These are phyloP conservation scores for Neolamprologus hecqui DNA, from an alignment of 2,113 vertebrate genomes.

Conservation along the genomic window DNA sequence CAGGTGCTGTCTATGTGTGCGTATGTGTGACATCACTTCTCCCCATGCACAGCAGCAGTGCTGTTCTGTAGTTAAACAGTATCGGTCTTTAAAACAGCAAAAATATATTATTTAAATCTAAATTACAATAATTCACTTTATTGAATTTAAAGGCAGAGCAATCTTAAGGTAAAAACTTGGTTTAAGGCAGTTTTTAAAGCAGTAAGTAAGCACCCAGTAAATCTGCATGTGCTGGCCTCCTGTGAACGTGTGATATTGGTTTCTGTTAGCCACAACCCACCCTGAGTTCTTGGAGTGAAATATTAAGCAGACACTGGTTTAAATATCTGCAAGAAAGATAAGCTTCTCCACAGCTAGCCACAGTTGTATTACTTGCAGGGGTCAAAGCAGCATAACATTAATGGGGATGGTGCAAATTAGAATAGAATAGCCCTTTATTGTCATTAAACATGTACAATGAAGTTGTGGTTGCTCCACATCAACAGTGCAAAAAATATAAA, in stretches of 20 bases:
- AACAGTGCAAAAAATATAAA: not conserved
- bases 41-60: not conserved
- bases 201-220: not conserved
- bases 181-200: not conserved
- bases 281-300: not conserved
- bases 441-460: not conserved
- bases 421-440: not conserved
- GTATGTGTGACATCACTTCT: not conserved
- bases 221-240: not conserved
- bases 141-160: not conserved
- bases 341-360: not conserved
- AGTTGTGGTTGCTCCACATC: not conserved
- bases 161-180: not conserved
- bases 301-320: not conserved
- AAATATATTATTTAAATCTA: not conserved
- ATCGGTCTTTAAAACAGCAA: not conserved
- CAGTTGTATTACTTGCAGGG: not conserved
- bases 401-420: not conserved
- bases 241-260: not conserved
- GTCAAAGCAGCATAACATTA: not conserved
- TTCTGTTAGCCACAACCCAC: not conserved
- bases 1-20: conserved; percentile 49
- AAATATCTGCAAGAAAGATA: not conserved
- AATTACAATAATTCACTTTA: not conserved
- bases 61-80: not conserved